Evolutionary conservation across 2,888 invertebrate species (phyloP), one percentile per base, ranked within the genome.

Genomic region (Netelia virgata): DNA sequence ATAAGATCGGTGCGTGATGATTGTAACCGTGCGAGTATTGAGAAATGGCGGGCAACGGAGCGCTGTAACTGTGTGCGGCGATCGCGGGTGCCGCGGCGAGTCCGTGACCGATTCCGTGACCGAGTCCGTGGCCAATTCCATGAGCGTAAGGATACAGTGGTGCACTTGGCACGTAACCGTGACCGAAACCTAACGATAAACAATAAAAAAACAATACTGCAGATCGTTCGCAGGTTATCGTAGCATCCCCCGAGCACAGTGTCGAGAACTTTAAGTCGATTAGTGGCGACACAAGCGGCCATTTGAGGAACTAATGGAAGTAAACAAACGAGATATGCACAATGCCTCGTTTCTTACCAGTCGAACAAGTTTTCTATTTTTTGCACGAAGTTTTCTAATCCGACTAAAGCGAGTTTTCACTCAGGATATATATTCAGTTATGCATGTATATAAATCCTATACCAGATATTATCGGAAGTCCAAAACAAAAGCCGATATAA

Each of bases 11-110:
- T 8, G 89, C 89, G 1, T 88, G 86, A 43, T 73, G 82, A 55
- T 84, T 84, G 59, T 89, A 89, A 9, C 87, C 89, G 69, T 88
- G 89, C 36, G 89, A 87, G 20, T 87, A 85, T 3, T 87, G 86
- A 18, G 86, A 82, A 63, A 81, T 55, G 10, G 77, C 66, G 14
- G 83, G 84, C 61, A 87, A 57, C 0, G 76, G 68, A 23, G 59
- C 82, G 66, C 43, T 55, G 66, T 81, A 86, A 28, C 47, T 50
- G 59, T 81, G 75, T 36, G 23, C 84, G 14, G 82, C 80, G 59
- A 83, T 66, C 9, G 86, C 57, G 14, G 89, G 86, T 11, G 86
- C 86, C 8, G 79, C 85, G 18, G 85, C 84, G 28, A 87, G 78
- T 73, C 84, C 86, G 73, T 89, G 88, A 43, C 87, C 88, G 66